These are phyloP conservation scores for Plusia festucae DNA, from an alignment of 2,888 invertebrate genomes.

Conservation along the genomic window DNA sequence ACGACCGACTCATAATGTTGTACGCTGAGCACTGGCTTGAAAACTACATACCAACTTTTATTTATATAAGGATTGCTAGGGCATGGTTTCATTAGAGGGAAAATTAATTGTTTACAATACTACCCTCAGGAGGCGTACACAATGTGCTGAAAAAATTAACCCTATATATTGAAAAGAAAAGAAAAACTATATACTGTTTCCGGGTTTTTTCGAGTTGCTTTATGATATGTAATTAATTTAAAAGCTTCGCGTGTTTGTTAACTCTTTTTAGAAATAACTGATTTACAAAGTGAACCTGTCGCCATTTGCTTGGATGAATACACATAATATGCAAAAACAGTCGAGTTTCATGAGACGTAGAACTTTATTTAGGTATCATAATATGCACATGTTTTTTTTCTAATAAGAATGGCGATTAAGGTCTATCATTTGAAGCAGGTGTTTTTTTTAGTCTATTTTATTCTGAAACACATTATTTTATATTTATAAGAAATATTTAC, in stretches of 20 bases:
- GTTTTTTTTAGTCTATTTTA: too few relatives aligned
- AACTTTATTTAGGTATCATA: too few relatives aligned
- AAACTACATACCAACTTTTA: conserved; percentile 37
- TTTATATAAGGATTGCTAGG: conserved; percentile 51
- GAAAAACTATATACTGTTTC: background rate
- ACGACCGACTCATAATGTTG: conserved; percentile 58
- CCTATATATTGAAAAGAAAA: background rate
- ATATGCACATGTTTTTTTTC: too few relatives aligned
- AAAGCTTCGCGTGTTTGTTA: too few relatives aligned
- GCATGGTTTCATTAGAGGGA: conserved; percentile 46
- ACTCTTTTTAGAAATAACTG: background rate
- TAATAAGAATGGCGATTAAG: too few relatives aligned
- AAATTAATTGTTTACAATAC: conserved; percentile 46
- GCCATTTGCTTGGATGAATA: background rate
- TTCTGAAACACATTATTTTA: too few relatives aligned
- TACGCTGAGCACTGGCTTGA: conserved; percentile 49
- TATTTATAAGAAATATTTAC: too few relatives aligned
- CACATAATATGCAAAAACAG: too few relatives aligned
- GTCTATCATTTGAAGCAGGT: too few relatives aligned
- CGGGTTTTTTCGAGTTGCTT: background rate
- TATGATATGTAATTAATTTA: background rate
- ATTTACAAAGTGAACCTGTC: background rate
- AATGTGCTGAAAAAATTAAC: conserved; percentile 79
- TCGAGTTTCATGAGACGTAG: too few relatives aligned
- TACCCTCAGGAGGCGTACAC: conserved; percentile 43